These are phyloP conservation scores for Abscondita cerata DNA, from an alignment of 2,888 invertebrate genomes.

Conservation along the genomic window DNA sequence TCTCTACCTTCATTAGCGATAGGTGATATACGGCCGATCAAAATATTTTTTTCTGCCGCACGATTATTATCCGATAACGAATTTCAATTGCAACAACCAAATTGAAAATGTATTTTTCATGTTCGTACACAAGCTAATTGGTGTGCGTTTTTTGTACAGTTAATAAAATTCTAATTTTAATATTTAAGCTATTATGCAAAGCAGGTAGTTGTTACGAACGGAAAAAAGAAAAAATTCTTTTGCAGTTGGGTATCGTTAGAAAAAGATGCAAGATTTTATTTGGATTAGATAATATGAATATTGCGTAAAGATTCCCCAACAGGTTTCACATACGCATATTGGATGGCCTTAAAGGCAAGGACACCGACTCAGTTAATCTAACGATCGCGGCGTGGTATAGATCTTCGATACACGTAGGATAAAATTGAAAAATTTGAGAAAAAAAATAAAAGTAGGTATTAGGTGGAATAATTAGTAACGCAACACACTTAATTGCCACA, in stretches of 20 bases:
- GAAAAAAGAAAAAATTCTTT: constrained; percentile 6
- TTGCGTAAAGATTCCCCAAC: constrained; percentile 32
- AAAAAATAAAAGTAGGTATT: neutral
- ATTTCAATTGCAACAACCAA: too few species aligned
- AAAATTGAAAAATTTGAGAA: neutral
- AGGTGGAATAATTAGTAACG: constrained; percentile 14
- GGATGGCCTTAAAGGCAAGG: constrained; percentile 40
- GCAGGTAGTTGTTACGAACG: neutral
- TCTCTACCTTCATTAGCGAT: too few species aligned
- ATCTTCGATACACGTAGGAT: constrained; percentile 15
- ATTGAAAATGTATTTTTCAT: too few species aligned
- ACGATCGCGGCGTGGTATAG: constrained; percentile 34
- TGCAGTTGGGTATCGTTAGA: neutral
- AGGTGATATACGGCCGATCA: too few species aligned
- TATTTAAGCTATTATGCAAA: constrained; percentile 9
- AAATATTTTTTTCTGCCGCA: too few species aligned
- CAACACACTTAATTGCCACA: constrained; percentile 6
- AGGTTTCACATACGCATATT: constrained; percentile 34
- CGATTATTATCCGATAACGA: too few species aligned
- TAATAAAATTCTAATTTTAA: neutral
- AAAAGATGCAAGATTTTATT: constrained; percentile 5
- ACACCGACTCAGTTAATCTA: constrained; percentile 31
- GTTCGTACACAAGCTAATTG: too few species aligned
- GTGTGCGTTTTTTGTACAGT: too few species aligned
- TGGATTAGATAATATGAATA: constrained; percentile 15